A percentile compares a stretch with the other conserved stretches of the same genome.
These are phyloP conservation scores for Hyposoter dolosus DNA, from an alignment of 2,888 invertebrate genomes.

Conservation along the genomic window DNA sequence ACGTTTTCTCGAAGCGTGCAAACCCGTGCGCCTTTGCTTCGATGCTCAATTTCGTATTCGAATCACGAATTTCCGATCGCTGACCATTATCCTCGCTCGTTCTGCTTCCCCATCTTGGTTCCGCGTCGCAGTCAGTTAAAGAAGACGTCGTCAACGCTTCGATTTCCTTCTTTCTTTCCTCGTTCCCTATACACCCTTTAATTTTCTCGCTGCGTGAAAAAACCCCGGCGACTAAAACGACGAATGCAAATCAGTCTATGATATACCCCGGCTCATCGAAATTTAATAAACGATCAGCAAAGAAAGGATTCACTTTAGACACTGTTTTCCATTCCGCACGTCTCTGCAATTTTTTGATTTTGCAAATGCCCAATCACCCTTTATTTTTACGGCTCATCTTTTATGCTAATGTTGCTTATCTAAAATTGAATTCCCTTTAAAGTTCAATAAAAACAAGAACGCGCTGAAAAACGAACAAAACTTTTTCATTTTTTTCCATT, in stretches of 20 bases:
- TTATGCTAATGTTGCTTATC: background rate
- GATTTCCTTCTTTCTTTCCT: conserved; percentile 31
- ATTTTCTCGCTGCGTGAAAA: conserved; percentile 25
- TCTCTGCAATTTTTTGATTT: conserved; percentile 4
- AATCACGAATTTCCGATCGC: conserved; percentile 69
- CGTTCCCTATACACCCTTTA: conserved; percentile 2
- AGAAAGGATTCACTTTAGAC: conserved; percentile 11
- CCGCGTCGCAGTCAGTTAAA: conserved; percentile 59
- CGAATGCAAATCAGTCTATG: conserved; percentile 32
- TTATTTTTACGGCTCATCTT: background rate
- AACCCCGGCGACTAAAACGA: background rate
- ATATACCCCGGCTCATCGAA: conserved; percentile 29
- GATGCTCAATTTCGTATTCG: conserved; percentile 67
- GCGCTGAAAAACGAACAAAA: background rate
- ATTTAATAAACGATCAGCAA: conserved; percentile 43
- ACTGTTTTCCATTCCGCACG: background rate
- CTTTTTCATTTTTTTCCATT: background rate
- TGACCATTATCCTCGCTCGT: conserved; percentile 69
- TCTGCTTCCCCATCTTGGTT: conserved; percentile 37
- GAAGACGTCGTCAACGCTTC: conserved; percentile 58
- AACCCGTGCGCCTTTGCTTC: conserved; percentile 51
- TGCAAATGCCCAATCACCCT: background rate
- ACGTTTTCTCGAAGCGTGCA: conserved; percentile 59
- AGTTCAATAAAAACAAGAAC: background rate
- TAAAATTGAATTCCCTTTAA: background rate